These are phyloP conservation scores for Odobenus rosmarus DNA, from an alignment of 2,113 vertebrate genomes.

Conservation along the genomic window DNA sequence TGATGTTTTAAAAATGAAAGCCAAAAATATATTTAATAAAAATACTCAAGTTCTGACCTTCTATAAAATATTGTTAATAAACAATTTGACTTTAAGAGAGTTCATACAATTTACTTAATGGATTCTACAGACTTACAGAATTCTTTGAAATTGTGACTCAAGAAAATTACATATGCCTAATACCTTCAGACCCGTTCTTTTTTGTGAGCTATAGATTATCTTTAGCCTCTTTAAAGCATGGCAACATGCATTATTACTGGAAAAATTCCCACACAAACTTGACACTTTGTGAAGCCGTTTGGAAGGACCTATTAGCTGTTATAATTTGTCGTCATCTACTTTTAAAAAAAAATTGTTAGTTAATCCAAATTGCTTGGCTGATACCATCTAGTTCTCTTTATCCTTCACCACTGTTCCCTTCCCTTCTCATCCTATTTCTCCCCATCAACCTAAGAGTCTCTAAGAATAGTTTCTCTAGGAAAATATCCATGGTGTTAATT, in stretches of 20 bases:
- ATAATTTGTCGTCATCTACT: neutral
- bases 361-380: neutral
- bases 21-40: conserved; percentile 62
- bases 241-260: neutral
- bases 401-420: neutral
- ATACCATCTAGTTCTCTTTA: neutral
- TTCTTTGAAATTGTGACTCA: conserved; percentile 52
- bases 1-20: neutral
- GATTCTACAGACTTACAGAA: conserved; percentile 30
- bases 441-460: neutral
- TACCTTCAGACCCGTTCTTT: neutral
- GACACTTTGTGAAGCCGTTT: neutral
- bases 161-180: neutral
- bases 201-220: neutral
- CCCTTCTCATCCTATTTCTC: neutral
- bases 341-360: neutral
- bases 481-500: neutral
- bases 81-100: conserved; percentile 44
- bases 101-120: conserved; percentile 55
- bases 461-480: conserved; percentile 3
- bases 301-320: neutral
- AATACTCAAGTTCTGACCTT: conserved; percentile 51
- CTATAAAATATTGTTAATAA: conserved; percentile 63
- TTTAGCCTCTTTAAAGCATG: neutral
- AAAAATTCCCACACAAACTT: neutral